Percentiles rank a stretch among this genome's conserved stretches.
These are phyloP conservation scores for Ectemnius lituratus DNA, from an alignment of 2,888 invertebrate genomes.

Conservation along the genomic window DNA sequence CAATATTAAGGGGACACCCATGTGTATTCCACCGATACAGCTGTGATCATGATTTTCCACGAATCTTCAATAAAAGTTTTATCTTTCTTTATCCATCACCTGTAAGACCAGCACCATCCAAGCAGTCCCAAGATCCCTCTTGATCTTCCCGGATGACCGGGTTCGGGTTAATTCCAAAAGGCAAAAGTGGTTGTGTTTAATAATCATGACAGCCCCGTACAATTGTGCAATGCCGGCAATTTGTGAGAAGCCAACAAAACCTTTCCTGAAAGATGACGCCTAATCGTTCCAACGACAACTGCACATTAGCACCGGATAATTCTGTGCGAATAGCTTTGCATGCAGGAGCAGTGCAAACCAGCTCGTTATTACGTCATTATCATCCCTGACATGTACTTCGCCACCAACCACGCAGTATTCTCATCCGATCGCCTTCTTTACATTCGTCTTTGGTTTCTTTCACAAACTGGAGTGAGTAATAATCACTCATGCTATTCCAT, in stretches of 20 bases:
- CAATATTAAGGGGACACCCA: conserved; percentile 85
- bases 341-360: conserved; percentile 43
- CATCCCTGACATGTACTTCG: conserved; percentile 29
- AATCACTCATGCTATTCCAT: conserved; percentile 50
- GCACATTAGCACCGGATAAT: conserved; percentile 64
- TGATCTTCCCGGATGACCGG: too few relatives aligned
- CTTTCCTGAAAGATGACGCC: conserved; percentile 48
- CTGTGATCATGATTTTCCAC: conserved; percentile 26
- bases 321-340: conserved; percentile 59
- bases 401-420: conserved; percentile 22
- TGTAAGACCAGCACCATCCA: neutral
- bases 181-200: neutral
- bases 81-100: neutral
- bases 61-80: conserved; percentile 23
- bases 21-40: neutral
- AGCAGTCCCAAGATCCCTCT: neutral
- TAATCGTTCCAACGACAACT: conserved; percentile 64
- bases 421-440: conserved; percentile 12
- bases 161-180: neutral
- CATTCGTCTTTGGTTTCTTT: conserved; percentile 25
- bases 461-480: conserved; percentile 43
- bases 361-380: conserved; percentile 52
- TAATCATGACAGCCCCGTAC: conserved; percentile 17
- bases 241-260: conserved; percentile 41
- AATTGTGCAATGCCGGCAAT: conserved; percentile 56